Conservation (phyloP, 2,797 vertebrate species). For the Caiman crocodilus region DNA sequence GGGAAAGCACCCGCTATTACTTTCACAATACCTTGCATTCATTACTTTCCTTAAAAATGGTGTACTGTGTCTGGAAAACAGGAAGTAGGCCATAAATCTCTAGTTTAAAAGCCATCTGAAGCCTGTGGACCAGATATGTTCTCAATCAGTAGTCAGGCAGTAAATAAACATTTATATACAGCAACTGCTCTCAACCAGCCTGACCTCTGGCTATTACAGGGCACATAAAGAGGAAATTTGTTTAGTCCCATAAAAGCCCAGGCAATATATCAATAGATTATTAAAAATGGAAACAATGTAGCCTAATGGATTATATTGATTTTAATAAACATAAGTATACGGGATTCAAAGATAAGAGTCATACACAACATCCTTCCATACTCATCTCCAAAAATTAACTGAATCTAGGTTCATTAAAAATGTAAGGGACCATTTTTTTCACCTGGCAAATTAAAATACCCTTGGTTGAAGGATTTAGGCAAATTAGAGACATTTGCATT, state of each 20-base stretch:
- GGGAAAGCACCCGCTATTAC: conserved; percentile 58
- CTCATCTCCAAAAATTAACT: conserved; percentile 48
- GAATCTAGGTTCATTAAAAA: background rate
- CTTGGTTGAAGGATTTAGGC: conserved; percentile 41
- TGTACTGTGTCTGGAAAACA: conserved; percentile 83
- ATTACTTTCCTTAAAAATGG: conserved; percentile 78
- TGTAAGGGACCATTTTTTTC: background rate
- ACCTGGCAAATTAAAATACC: background rate
- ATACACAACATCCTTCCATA: conserved; percentile 62
- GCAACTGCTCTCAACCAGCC: conserved; percentile 79
- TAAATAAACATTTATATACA: conserved; percentile 87
- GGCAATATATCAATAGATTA: conserved; percentile 87
- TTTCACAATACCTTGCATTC: conserved; percentile 83
- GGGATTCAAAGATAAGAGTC: conserved; percentile 80
- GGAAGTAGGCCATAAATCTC: conserved; percentile 85
- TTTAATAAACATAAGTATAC: conserved; percentile 85
- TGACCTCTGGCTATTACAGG: conserved; percentile 83
- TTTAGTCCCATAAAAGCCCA: conserved; percentile 86
- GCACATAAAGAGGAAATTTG: conserved; percentile 86
- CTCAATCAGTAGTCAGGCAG: conserved; percentile 88
- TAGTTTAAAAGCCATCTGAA: conserved; percentile 85
- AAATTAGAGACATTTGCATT: background rate
- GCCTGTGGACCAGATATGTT: conserved; percentile 85
- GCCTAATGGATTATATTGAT: conserved; percentile 87
- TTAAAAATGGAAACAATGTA: conserved; percentile 83